These are phyloP conservation scores for Poecile montanus DNA, from an alignment of 2,797 vertebrate genomes.

Conservation along the genomic window DNA sequence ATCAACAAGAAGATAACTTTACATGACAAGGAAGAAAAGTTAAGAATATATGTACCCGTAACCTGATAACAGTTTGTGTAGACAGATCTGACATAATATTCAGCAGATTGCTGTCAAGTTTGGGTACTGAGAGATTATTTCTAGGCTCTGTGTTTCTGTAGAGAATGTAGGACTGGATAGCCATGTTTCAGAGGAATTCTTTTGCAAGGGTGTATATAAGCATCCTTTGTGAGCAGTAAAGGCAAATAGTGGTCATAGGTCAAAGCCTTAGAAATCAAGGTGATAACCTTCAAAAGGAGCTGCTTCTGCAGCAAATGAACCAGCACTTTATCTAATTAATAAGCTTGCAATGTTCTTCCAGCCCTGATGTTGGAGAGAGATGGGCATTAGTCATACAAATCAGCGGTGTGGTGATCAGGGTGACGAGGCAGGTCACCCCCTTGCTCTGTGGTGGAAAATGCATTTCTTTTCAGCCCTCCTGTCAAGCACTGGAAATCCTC, in stretches of 20 bases:
- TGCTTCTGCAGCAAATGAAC: slow-evolving; percentile 29
- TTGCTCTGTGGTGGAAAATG: not conserved
- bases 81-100: not conserved
- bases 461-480: not conserved
- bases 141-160: not conserved
- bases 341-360: not conserved
- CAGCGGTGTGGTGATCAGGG: not conserved
- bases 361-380: not conserved
- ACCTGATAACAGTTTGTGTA: not conserved
- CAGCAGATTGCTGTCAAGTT: not conserved
- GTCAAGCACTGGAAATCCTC: slow-evolving; percentile 12
- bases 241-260: not conserved
- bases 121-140: not conserved
- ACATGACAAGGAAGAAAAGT: not conserved
- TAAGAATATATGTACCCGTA: not conserved
- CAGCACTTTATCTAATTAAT: slow-evolving; percentile 1
- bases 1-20: not conserved
- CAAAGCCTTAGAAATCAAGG: slow-evolving; percentile 21
- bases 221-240: not conserved
- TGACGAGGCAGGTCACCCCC: slow-evolving; percentile 8
- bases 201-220: not conserved
- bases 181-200: not conserved
- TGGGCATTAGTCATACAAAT: slow-evolving; percentile 34
- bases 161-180: not conserved
- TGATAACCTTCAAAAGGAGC: slow-evolving; percentile 9